Evolutionary conservation across 2,797 vertebrate species (phyloP), one percentile per base, ranked within the genome.

Genomic region (Pantherophis vulpinus): DNA sequence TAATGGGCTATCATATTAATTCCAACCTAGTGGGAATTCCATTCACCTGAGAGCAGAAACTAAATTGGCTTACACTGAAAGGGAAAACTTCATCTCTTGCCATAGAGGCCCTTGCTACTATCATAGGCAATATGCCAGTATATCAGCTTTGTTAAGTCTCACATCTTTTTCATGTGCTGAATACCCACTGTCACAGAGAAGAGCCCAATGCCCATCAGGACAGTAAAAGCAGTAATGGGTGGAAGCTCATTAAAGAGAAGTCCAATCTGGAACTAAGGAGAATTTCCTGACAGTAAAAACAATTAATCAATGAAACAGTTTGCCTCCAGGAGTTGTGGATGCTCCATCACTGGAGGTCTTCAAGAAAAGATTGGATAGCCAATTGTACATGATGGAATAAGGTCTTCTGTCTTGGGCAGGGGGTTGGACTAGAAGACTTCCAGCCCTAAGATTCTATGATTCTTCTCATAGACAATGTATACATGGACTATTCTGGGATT

Each of bases 1-100:
- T 66, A 94, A 63, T 93, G 92, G 93, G 91, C 92, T 86, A 95
- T 92, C 92, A 51, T 74, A 94, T 94, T 93, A 90, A 96, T 95
- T 96, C 91, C 20, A 0, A 92, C 61, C 4, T 51, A 94, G 60
- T 94, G 18, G 86, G 74, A 96, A 94, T 58, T 92, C 63, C 63
- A 61, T 93, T 96, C 95, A 60, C 93, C 94, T 94, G 0, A 0
- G 91, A 95, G 54, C 83, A 92, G 0, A 0, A 91, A 23, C 93
- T 91, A 94, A 94, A 89, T 0, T 88, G 89, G 93, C 11, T 12
- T 83, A 89, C 14, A 0, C 16, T 60, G 60, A 0, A 0, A 91
- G 83, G n/a, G 56, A 93, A 23, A 89, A 91, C 88, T 95, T 89
- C 51, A 89, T 25, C 89, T 7, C 70, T 83, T 2, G 32, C 89